phyloP scores from a whole-genome alignment of 2,888 invertebrate genomes.

The Endomychus coccineus region DNA sequence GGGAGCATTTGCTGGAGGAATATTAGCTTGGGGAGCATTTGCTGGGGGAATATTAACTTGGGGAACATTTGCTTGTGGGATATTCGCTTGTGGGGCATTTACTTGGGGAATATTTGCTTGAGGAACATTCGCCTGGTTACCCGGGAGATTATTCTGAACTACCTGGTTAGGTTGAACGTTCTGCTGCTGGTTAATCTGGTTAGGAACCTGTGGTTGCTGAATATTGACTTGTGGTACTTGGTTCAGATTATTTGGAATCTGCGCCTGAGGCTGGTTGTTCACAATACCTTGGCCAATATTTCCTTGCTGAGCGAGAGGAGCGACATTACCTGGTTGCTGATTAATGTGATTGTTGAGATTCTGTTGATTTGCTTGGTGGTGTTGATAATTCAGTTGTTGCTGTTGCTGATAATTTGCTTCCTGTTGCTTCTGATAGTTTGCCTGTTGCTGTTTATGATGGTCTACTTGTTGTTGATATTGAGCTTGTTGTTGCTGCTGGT shows the following conservation, averaged over 20 bases:
- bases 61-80: no score
- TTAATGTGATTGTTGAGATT: not conserved
- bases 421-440: conserved; percentile 7
- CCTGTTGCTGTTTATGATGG: conserved; percentile 1
- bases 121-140: conserved; percentile 6
- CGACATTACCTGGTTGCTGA: not conserved
- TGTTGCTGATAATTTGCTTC: conserved; percentile 13
- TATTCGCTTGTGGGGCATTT: no score
- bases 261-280: not conserved
- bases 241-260: not conserved
- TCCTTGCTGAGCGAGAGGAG: no score
- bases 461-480: conserved; percentile 5
- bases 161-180: not conserved
- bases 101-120: no score
- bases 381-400: conserved; percentile 8
- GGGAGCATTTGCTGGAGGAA: no score
- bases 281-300: no score
- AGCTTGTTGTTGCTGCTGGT: conserved; percentile 6
- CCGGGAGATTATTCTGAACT: no score
- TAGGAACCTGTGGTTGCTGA: conserved; percentile 3
- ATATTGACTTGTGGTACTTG: conserved; percentile 7
- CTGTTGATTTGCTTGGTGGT: conserved; percentile 12
- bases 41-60: no score
- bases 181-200: conserved; percentile 17
- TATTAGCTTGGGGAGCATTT: no score